Base-by-base conservation (phyloP, 1,140 invertebrate genomes). In the Lutraria rhynchaena region DNA sequence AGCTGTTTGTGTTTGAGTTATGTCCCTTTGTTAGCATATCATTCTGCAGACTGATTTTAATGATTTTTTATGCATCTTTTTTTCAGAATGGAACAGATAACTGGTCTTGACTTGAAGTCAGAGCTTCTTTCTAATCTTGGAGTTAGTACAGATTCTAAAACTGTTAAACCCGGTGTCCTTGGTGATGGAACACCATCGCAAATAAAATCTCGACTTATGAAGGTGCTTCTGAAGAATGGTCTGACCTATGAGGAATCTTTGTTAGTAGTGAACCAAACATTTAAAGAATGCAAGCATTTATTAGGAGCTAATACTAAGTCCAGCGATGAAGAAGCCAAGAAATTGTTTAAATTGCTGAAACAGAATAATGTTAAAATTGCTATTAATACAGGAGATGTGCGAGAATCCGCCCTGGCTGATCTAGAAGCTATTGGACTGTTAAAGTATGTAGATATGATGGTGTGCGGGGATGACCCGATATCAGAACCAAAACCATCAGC, bases 401-500 rank as follows among this genome's bases (percentile, higher is more conserved):
- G 90, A 27, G 87, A 89, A 46, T 88, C 85, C 37, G 90, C 92
- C 0, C 60, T 92, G 19, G 77, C 82, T 9, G 89, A 90, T 37
- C 75, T 93, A 27, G 81, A 86, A 55, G 71, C 77, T 22, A 69
- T 93, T 11, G 90, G 85, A 11, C 81, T 93, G 0, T 84, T 90
- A 24, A 85, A 89, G n/a, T 89, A 89, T 77, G 81, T 89, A 1
- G 93, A 94, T 84, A 89, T 92, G 67, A 85, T 94, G 70, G 89
- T 93, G 7, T 94, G 93, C 85, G 93, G 93, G 4, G 93, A 94
- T 84, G 93, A 94, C 74, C 87, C 87, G 9, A 82, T 84, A n/a
- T 82, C 81, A 22, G 53, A 86, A 31, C 87, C 91, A 2, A 93
- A 92, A 83, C 90, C 92, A 1, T 86, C 89, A 19, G 41, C 80